Base-by-base conservation (phyloP, 2,797 vertebrate species). In the Schizopygopsis malacanthus region DNA sequence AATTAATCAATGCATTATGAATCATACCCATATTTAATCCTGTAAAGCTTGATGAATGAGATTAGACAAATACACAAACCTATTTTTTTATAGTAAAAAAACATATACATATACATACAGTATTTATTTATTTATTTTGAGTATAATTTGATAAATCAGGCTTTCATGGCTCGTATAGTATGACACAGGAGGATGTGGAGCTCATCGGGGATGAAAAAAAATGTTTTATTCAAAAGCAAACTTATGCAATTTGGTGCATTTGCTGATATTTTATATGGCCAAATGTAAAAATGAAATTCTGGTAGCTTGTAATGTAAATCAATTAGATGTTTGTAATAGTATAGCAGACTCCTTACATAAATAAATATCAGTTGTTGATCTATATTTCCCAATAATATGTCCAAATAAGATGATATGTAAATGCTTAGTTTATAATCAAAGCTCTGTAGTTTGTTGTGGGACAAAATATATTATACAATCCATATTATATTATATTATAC, bases 381-480 rank as follows among this genome's bases (percentile, higher is more conserved):
- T 37, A 54, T 76, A 7, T 76, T 50, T 76, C 16, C 16, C 28
- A 76, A 37, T 75, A 33, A 52, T 33, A 52, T 76, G 28, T 37
- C 28, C 33, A 54, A 22, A 28, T 12, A 22, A 76, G 15, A 52
- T 52, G 18, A 76, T 76, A 76, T 54, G 54, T 37, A 54, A 33
- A 76, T 54, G 47, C 18, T 76, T 76, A 76, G 73, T 22, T 20
- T 54, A 54, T 76, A 47, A 37, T 54, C 47, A 54, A 54, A 37
- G 18, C 18, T 76, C 9, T 33, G 61, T 16, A 65, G 25, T 65
- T 33, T 33, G 6, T 59, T 50, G 8, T n/a, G 70, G 3, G 15
- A 50, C 15, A 50, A 73, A 10, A 50, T 9, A 18, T 47, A 18
- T 28, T 11, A 22, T 41, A 39, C 9, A 50, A 20, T 39, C 7